These are phyloP conservation scores for Rhabdomys dilectus DNA, from an alignment of 2,113 vertebrate genomes.

Conservation along the genomic window DNA sequence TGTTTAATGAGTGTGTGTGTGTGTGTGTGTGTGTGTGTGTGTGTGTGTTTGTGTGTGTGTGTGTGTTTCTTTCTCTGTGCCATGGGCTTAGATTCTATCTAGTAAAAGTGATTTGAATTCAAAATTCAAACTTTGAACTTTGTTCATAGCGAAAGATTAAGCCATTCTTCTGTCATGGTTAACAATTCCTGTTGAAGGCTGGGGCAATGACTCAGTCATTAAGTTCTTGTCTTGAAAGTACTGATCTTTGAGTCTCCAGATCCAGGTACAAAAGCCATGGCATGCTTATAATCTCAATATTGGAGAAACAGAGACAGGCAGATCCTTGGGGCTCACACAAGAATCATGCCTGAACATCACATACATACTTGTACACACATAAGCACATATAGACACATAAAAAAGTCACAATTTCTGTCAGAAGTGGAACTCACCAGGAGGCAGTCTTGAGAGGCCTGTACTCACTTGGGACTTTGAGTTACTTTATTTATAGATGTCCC, in stretches of 20 bases:
- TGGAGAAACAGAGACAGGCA: not conserved
- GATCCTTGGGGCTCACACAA: not conserved
- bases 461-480: slow-evolving; percentile 3
- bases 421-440: not conserved
- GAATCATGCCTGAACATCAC: not conserved
- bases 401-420: not conserved
- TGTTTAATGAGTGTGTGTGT: too few relatives aligned
- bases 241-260: not conserved
- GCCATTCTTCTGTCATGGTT: not conserved
- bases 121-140: not conserved
- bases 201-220: not conserved
- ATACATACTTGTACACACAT: not conserved
- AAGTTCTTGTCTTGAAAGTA: not conserved
- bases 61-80: not conserved
- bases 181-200: not conserved
- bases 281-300: not conserved
- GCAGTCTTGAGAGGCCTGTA: not conserved
- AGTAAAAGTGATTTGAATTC: not conserved
- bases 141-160: not conserved
- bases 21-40: not conserved
- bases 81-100: not conserved
- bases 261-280: not conserved
- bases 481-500: not conserved
- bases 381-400: not conserved
- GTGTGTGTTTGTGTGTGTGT: too few relatives aligned